Evolutionary conservation across 2,888 invertebrate genomes (phyloP), one percentile per base, ranked within the genome.

Genomic region (Crematogaster levior): DNA sequence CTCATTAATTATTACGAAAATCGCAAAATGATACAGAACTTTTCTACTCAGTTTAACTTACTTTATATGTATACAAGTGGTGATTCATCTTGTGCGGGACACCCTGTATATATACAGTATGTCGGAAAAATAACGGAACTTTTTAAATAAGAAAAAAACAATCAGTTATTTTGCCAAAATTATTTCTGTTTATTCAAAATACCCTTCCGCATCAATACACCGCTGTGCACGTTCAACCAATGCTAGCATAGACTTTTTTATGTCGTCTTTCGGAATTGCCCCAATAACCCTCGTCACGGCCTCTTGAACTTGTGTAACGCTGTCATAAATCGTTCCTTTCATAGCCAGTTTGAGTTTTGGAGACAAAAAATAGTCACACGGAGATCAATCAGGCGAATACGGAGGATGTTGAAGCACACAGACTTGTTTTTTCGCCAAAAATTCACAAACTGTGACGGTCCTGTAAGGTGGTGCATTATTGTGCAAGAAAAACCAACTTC

Each of bases 141-240:
- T 51, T 51, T 51, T 51, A 4, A 56, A 46, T 24, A 4, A 34
- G 6, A 46, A 65, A 65, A 37, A 46, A 46, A 6, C 40, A 3
- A 63, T 40, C 12, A 21, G 7, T 65, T 65, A 65, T 24, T 65
- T 65, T 37, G 24, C 40, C 7, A 65, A 65, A 65, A 65, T 18
- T 65, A 21, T 27, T 21, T 21, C 10, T 40, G 2, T 43, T 34
- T 63, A 63, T 63, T 63, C n/a, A 12, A 63, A 65, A 24, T 65
- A 65, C n/a, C 48, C 34, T 70, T 34, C 34, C 34, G 37, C n/a
- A 70, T 70, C 21, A 48, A 70, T 70, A 70, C 68, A 46, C 21
- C 51, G 66, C 43, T 68, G 51, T 2, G 48, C 68, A 70, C 53
- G 34, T n/a, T 70, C 3, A 70, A 34, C 48, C 51, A 70, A 70